Conservation (phyloP, 1,140 invertebrate genomes). For the Megalopta genalis region DNA sequence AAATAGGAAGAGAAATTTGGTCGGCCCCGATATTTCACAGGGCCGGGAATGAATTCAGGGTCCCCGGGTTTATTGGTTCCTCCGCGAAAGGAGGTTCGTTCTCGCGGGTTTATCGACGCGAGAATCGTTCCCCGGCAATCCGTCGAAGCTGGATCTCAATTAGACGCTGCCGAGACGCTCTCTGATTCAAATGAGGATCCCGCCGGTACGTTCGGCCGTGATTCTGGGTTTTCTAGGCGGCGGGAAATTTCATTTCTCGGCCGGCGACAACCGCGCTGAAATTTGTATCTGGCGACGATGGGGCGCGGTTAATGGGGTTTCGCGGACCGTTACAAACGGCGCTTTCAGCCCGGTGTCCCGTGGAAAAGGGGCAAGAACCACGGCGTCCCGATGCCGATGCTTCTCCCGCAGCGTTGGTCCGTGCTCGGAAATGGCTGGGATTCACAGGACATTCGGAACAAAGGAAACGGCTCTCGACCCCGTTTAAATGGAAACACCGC, state of each 20-base stretch:
- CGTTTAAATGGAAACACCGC: background rate
- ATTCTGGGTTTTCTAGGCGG: conserved; percentile 32
- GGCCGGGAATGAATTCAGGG: conserved; percentile 34
- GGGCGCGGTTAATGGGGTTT: conserved; percentile 4
- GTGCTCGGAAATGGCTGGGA: background rate
- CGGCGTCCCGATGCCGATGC: conserved; percentile 5
- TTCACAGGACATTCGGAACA: conserved; percentile 3
- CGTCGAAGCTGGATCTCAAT: too few relatives aligned
- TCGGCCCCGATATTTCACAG: conserved; percentile 17
- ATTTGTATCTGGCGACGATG: conserved; percentile 26
- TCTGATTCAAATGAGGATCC: too few relatives aligned
- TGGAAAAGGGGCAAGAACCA: background rate
- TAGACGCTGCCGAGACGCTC: too few relatives aligned
- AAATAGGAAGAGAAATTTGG: conserved; percentile 3
- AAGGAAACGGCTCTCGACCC: background rate
- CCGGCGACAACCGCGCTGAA: conserved; percentile 15
- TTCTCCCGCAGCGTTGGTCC: background rate
- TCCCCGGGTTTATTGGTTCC: conserved; percentile 50
- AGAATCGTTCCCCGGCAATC: too few relatives aligned
- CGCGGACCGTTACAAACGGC: conserved; percentile 6
- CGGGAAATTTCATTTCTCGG: conserved; percentile 42
- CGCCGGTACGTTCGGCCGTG: too few relatives aligned
- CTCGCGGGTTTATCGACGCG: too few relatives aligned
- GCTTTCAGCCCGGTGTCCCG: conserved; percentile 6
- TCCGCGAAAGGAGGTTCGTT: background rate